Percentiles rank a stretch among this genome's conserved stretches.
These are phyloP conservation scores for Formica aserva DNA, from an alignment of 2,888 invertebrate genomes.

Conservation along the genomic window DNA sequence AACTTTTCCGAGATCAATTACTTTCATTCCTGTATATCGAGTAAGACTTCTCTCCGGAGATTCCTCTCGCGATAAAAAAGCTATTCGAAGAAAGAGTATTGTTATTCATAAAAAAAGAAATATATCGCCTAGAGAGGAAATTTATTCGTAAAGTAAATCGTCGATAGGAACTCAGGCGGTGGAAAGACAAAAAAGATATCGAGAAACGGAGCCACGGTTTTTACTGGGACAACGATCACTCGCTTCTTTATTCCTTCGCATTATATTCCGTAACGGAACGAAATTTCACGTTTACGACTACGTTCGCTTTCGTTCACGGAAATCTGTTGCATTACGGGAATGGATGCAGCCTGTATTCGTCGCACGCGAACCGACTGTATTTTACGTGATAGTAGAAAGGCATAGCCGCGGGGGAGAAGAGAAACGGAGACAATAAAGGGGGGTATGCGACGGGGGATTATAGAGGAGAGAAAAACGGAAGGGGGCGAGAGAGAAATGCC, in stretches of 20 bases:
- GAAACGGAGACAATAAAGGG: conserved; percentile 5
- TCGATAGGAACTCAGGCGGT: not conserved
- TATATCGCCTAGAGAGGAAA: not conserved
- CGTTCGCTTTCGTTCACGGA: conserved; percentile 29
- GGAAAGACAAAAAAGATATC: conserved; percentile 7
- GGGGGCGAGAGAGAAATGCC: conserved; percentile 26
- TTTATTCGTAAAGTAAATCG: conserved; percentile 6
- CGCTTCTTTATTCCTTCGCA: conserved; percentile 16
- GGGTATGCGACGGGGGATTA: not conserved
- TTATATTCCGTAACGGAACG: not conserved
- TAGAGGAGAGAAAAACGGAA: not conserved
- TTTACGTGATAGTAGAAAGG: conserved; percentile 36
- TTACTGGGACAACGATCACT: conserved; percentile 9
- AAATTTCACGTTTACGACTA: conserved; percentile 43
- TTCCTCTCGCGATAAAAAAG: not conserved
- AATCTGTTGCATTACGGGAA: conserved; percentile 36
- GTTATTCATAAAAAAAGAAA: conserved; percentile 2
- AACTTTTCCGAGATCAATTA: not conserved
- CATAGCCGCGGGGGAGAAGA: conserved; percentile 10
- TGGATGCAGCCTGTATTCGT: conserved; percentile 24
- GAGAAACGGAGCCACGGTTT: not conserved
- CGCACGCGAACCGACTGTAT: conserved; percentile 30
- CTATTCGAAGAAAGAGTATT: not conserved
- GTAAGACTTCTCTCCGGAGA: not conserved
- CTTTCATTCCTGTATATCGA: too few relatives aligned